Percentiles rank a stretch among this genome's conserved stretches.
phyloP scores from a whole-genome alignment of 2,113 vertebrate genomes.

The Mola mola region DNA sequence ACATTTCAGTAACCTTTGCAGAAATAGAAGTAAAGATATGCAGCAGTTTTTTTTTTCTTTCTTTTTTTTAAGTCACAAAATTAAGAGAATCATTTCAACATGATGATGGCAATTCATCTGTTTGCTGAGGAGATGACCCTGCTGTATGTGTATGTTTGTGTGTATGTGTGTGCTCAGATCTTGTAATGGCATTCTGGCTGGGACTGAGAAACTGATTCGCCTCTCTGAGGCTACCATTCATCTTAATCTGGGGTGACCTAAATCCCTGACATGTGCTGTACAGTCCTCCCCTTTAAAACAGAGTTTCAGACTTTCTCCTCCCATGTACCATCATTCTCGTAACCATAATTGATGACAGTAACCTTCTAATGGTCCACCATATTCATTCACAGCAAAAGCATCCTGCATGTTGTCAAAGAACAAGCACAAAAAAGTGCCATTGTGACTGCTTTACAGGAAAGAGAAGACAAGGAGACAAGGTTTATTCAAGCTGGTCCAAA shows the following conservation, averaged over 20 bases:
- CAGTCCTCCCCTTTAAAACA: conserved; percentile 75
- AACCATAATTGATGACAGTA: conserved; percentile 86
- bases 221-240: conserved; percentile 77
- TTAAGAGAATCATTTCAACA: conserved; percentile 70
- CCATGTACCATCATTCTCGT: conserved; percentile 79
- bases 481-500: conserved; percentile 67
- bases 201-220: conserved; percentile 71
- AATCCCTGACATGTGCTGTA: conserved; percentile 77
- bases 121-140: no score
- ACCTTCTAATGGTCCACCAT: conserved; percentile 85
- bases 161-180: conserved; percentile 61
- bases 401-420: conserved; percentile 57
- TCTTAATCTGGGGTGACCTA: conserved; percentile 83
- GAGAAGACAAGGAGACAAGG: conserved; percentile 53
- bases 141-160: conserved; percentile 37
- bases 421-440: conserved; percentile 39
- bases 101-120: conserved; percentile 63
- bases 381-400: conserved; percentile 79
- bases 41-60: conserved; percentile 23
- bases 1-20: conserved; percentile 48
- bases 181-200: conserved; percentile 70
- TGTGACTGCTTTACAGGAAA: conserved; percentile 48
- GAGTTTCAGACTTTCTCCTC: conserved; percentile 76
- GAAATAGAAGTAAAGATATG: conserved; percentile 14
- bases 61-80: conserved; percentile 41